These are phyloP conservation scores for Grammomys surdaster DNA, from an alignment of 2,113 vertebrate species.

Conservation along the genomic window DNA sequence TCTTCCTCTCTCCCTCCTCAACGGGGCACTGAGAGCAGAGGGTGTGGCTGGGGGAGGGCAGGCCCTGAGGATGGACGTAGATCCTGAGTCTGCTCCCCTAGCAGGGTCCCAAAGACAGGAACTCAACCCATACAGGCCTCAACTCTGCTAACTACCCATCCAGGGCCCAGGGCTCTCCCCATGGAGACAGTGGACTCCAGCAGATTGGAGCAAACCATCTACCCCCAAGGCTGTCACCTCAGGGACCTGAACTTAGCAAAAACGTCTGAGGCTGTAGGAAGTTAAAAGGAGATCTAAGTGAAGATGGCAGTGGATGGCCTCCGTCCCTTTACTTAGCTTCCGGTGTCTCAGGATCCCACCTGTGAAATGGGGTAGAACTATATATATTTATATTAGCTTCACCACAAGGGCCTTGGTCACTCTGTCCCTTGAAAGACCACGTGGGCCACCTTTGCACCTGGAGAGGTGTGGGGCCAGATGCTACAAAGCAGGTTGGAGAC, in stretches of 20 bases:
- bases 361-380: too few relatives aligned
- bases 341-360: neutral
- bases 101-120: too few relatives aligned
- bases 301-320: neutral
- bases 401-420: neutral
- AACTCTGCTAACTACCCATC: neutral
- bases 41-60: neutral
- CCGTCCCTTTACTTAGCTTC: neutral
- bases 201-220: neutral
- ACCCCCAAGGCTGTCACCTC: neutral
- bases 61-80: neutral
- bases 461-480: neutral
- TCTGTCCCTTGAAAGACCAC: neutral
- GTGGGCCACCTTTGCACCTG: neutral
- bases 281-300: neutral
- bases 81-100: neutral
- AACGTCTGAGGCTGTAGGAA: neutral
- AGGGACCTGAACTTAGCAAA: neutral
- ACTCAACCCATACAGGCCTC: neutral
- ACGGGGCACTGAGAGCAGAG: neutral
- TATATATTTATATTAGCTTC: rapidly evolving
- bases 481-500: neutral
- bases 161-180: neutral
- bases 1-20: neutral
- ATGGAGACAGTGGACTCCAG: rapidly evolving